Base-by-base conservation (phyloP, 2,888 invertebrate genomes). In the Drosophila testacea region DNA sequence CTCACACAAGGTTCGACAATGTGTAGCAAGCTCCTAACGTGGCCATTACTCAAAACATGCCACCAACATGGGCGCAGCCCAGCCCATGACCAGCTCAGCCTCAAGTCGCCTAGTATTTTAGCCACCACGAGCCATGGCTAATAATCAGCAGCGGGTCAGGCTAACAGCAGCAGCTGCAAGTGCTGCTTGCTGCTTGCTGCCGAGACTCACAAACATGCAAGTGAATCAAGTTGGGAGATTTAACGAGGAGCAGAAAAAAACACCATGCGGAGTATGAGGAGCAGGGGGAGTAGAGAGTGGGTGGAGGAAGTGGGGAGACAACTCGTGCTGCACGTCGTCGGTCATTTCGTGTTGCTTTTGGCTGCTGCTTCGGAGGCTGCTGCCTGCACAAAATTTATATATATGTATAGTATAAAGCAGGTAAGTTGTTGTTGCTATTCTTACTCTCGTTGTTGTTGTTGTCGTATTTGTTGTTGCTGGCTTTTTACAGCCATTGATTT, bases 281-380 rank as follows among this genome's bases (percentile, higher is more conserved):
- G 48, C 9, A 39, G 13, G 54, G 16, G 22, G 22, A 51, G 36
- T 16, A 56, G 22, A 11, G 38, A 13, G 47, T 6, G 30, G 27
- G 46, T 16, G 55, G 42, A 67, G 62, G 44, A 36, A 27, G 13
- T 34, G 30, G 36, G 39, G 52, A 10, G 41, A 71, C 72, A 85
- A 69, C 84, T 89, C 89, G 84, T 89, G 84, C 89, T 84, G 84
- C 84, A 84, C 87, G 84, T 84, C 89, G 89, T 83, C 78, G 87
- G 75, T 81, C 85, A 87, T 84, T 89, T 84, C 84, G 89, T 89
- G 89, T 88, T 71, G 86, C 79, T 77, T 81, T 71, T 70, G 66
- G 69, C 55, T 69, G 79, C 77, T 63, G 70, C 75, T 62, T 66
- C 77, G 50, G 60, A 51, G 41, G 69, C 46, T 57, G 57, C 41